These are phyloP conservation scores for Microctenopoma stevenorrisi DNA, from an alignment of 2,797 vertebrate species.

Conservation along the genomic window DNA sequence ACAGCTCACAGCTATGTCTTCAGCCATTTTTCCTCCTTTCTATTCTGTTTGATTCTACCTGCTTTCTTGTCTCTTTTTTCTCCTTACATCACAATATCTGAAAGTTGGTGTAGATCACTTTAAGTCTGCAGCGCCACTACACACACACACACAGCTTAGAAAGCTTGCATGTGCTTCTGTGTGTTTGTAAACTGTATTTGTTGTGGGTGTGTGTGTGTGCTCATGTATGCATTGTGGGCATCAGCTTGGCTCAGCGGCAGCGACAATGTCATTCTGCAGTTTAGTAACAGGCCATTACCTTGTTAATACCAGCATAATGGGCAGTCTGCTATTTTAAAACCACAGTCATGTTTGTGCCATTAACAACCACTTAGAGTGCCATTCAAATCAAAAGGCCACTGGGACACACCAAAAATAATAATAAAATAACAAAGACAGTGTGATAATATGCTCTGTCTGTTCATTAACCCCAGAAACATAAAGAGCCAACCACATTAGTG, in stretches of 20 bases:
- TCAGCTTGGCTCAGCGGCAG: conserved; percentile 49
- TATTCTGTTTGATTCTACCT: conserved; percentile 42
- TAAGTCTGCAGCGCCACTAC: conserved; percentile 6
- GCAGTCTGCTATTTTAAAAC: conserved; percentile 87
- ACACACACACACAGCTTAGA: background rate
- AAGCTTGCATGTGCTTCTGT: background rate
- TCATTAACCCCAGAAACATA: conserved; percentile 31
- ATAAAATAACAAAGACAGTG: conserved; percentile 61
- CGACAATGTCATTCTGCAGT: conserved; percentile 83
- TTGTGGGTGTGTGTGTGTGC: conserved; percentile 15
- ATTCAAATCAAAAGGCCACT: conserved; percentile 74
- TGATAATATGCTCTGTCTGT: conserved; percentile 43
- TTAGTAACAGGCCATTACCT: conserved; percentile 89
- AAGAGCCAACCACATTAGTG: background rate
- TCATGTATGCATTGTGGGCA: conserved; percentile 49
- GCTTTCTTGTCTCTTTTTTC: conserved; percentile 36
- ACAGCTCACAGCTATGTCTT: conserved; percentile 64
- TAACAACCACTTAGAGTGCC: conserved; percentile 80
- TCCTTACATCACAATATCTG: conserved; percentile 22
- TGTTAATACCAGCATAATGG: conserved; percentile 87
- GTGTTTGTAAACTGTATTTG: conserved; percentile 14
- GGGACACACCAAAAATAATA: conserved; percentile 67
- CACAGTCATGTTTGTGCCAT: conserved; percentile 83
- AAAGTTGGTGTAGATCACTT: conserved; percentile 35
- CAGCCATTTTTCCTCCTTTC: conserved; percentile 41